phyloP scores from a whole-genome alignment of 2,888 invertebrate species.

The Petrophora chlorosata region DNA sequence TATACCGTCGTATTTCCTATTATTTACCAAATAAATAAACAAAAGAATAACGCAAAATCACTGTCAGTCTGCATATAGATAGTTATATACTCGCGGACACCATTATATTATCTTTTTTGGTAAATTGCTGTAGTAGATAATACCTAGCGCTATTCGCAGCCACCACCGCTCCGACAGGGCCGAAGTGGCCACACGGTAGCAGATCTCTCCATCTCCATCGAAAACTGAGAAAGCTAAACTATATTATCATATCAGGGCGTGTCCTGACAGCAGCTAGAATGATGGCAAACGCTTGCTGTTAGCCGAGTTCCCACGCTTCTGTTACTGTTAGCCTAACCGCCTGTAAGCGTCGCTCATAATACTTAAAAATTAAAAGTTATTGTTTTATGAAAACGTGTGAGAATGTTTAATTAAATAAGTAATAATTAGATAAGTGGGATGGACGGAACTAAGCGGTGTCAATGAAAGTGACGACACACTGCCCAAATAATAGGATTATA shows the following conservation, averaged over 20 bases:
- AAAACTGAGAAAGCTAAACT: neutral
- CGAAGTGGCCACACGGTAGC: too few relatives aligned
- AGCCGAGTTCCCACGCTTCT: slow-evolving; percentile 77
- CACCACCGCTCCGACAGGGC: too few relatives aligned
- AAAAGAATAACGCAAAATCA: too few relatives aligned
- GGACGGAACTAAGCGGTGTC: slow-evolving; percentile 65
- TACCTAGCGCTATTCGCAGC: too few relatives aligned
- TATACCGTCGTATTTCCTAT: too few relatives aligned
- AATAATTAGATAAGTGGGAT: slow-evolving; percentile 80
- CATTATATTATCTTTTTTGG: too few relatives aligned
- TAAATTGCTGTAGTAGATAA: too few relatives aligned
- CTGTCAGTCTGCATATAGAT: too few relatives aligned
- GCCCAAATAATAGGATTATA: slow-evolving; percentile 49
- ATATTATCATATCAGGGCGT: neutral
- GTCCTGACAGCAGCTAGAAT: slow-evolving; percentile 34
- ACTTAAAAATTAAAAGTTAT: slow-evolving; percentile 81
- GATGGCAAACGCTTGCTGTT: slow-evolving; percentile 56
- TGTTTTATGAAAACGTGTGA: slow-evolving; percentile 78
- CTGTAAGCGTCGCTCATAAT: slow-evolving; percentile 77
- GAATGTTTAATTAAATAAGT: slow-evolving; percentile 83
- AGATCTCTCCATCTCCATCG: too few relatives aligned
- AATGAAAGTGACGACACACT: slow-evolving; percentile 67
- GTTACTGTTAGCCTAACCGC: slow-evolving; percentile 79
- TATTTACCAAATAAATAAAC: too few relatives aligned
- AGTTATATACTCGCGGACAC: too few relatives aligned